Conservation (phyloP, 2,113 vertebrate genomes). For the Equus quagga region DNA sequence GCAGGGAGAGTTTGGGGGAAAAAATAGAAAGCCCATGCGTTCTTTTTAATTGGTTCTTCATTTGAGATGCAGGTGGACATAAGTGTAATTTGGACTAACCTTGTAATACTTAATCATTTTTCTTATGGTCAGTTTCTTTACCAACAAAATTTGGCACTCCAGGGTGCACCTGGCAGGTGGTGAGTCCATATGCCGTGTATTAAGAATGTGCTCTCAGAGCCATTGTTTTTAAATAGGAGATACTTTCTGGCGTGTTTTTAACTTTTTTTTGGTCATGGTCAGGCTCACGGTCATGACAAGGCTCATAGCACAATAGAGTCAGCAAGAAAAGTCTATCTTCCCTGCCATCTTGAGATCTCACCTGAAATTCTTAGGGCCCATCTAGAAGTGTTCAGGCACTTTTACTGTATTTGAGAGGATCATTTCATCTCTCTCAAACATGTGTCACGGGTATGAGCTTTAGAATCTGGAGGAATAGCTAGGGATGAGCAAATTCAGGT, state of each 20-base stretch:
- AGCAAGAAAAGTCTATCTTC: neutral
- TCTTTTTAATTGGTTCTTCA: neutral
- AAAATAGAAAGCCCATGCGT: neutral
- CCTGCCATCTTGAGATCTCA: neutral
- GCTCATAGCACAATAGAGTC: neutral
- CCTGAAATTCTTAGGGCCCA: neutral
- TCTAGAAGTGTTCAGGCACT: neutral
- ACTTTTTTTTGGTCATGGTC: neutral
- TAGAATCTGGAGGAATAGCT: neutral
- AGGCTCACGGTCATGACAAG: too few species aligned
- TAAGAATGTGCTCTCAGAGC: neutral
- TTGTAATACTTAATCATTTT: neutral
- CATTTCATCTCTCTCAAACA: neutral
- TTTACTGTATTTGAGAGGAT: neutral
- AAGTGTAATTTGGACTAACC: neutral
- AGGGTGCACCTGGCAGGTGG: neutral
- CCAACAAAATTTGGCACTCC: neutral
- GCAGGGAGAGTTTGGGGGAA: neutral
- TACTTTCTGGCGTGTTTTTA: neutral
- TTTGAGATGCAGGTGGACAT: neutral
- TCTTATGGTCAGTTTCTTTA: slow-evolving; percentile 42
- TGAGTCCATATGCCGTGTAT: neutral
- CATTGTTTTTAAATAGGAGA: neutral
- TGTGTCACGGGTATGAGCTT: fast-evolving
- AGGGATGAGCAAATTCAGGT: neutral